phyloP scores from a whole-genome alignment of 2,888 invertebrate species.

The Polydrusus pterygomalis region DNA sequence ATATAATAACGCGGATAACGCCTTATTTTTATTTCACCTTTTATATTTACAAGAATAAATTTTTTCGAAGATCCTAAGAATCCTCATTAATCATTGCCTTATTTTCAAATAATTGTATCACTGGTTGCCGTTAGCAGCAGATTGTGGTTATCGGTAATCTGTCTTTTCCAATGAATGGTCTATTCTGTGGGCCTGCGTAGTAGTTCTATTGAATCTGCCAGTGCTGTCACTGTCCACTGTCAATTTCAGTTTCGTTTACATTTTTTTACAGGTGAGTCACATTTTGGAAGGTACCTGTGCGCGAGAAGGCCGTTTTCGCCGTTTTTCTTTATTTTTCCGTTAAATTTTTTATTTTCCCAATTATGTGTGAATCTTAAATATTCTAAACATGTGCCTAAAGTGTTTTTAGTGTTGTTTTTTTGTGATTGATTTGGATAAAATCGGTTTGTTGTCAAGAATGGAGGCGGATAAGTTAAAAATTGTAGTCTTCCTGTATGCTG shows the following conservation, averaged over 20 bases:
- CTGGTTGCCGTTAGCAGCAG: not conserved
- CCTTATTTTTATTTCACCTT: too few relatives aligned
- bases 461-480: conserved; percentile 33
- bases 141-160: conserved; percentile 1
- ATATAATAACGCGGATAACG: too few relatives aligned
- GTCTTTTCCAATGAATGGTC: too few relatives aligned
- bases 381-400: conserved; percentile 14
- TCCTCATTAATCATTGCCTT: too few relatives aligned
- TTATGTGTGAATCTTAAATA: conserved; percentile 18
- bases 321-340: conserved; percentile 28
- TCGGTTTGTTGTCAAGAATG: conserved; percentile 35
- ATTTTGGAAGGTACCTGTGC: conserved; percentile 43
- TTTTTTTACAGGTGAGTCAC: conserved; percentile 49
- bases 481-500: conserved; percentile 31
- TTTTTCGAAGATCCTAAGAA: too few relatives aligned
- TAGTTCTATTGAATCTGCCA: conserved; percentile 3
- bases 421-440: conserved; percentile 21
- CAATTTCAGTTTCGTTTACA: conserved; percentile 34
- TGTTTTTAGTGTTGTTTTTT: conserved; percentile 4
- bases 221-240: too few relatives aligned
- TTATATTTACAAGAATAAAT: too few relatives aligned
- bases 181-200: conserved; percentile 16
- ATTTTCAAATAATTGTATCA: too few relatives aligned
- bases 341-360: conserved; percentile 22
- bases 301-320: conserved; percentile 18